These are phyloP conservation scores for Achatina immaculata DNA, from an alignment of 1,140 invertebrate genomes.

Conservation along the genomic window DNA sequence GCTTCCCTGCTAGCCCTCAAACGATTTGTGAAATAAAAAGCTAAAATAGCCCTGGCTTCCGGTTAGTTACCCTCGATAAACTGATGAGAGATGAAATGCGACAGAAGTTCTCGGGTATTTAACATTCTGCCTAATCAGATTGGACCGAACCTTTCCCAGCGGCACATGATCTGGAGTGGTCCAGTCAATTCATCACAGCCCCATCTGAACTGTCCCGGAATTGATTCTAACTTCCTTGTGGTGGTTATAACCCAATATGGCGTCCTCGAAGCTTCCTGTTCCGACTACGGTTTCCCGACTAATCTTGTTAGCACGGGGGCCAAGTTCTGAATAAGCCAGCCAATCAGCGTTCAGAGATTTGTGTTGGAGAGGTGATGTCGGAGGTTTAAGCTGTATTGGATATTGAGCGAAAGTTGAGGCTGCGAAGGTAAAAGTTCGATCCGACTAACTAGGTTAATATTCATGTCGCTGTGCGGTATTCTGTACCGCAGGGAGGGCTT, in stretches of 20 bases:
- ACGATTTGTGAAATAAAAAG: no score
- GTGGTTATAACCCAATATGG: conserved; percentile 28
- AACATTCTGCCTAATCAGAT: conserved; percentile 4
- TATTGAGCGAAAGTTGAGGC: background rate
- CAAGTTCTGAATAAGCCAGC: conserved; percentile 10
- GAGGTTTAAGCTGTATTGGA: background rate
- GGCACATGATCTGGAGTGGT: background rate
- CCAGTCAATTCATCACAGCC: conserved; percentile 11
- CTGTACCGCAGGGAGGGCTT: background rate
- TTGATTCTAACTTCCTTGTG: conserved; percentile 19
- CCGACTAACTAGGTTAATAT: background rate
- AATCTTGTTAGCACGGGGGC: conserved; percentile 11
- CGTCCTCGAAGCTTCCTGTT: conserved; percentile 13
- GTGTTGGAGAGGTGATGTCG: background rate
- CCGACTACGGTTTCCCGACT: background rate
- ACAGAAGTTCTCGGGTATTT: conserved; percentile 16
- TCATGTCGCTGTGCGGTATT: background rate
- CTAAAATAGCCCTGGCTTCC: no score
- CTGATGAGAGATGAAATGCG: background rate
- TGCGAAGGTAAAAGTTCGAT: background rate
- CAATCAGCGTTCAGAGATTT: conserved; percentile 20
- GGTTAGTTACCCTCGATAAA: background rate
- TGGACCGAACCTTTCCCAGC: background rate
- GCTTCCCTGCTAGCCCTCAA: no score
- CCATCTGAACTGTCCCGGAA: conserved; percentile 6